Conservation (phyloP, 2,797 vertebrate species). For the Rhinatrema bivittatum region DNA sequence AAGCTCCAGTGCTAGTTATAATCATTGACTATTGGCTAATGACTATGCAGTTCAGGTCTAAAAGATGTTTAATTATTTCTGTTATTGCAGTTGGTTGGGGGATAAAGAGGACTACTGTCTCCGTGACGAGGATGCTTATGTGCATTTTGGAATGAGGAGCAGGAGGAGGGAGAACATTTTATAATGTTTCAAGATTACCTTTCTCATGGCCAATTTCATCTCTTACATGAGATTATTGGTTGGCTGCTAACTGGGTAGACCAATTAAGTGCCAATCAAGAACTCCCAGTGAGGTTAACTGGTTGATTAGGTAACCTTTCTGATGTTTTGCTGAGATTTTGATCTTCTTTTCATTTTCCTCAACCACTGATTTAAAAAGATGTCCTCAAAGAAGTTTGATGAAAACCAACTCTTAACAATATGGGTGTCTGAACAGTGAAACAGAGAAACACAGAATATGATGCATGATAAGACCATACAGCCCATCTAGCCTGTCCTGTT, state of each 20-base stretch:
- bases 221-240: slow-evolving; percentile 15
- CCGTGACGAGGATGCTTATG: slow-evolving; percentile 23
- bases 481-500: too few species aligned
- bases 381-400: slow-evolving; percentile 23
- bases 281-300: too few species aligned
- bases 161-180: slow-evolving; percentile 20
- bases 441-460: too few species aligned
- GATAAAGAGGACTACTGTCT: slow-evolving; percentile 26
- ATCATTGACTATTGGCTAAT: slow-evolving; percentile 42
- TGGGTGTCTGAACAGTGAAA: too few species aligned
- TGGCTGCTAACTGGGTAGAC: slow-evolving; percentile 27
- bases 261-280: slow-evolving; percentile 36
- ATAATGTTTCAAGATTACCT: slow-evolving; percentile 36
- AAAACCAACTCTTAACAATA: too few species aligned
- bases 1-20: slow-evolving; percentile 16
- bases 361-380: slow-evolving; percentile 31
- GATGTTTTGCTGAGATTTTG: slow-evolving; percentile 31
- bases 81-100: slow-evolving; percentile 23
- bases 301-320: slow-evolving; percentile 30
- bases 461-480: too few species aligned
- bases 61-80: slow-evolving; percentile 48
- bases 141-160: slow-evolving; percentile 21
- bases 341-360: slow-evolving; percentile 20
- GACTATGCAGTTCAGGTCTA: slow-evolving; percentile 38
- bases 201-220: slow-evolving; percentile 31